phyloP scores from a whole-genome alignment of 2,888 invertebrate species.

The Epinotia bilunana region DNA sequence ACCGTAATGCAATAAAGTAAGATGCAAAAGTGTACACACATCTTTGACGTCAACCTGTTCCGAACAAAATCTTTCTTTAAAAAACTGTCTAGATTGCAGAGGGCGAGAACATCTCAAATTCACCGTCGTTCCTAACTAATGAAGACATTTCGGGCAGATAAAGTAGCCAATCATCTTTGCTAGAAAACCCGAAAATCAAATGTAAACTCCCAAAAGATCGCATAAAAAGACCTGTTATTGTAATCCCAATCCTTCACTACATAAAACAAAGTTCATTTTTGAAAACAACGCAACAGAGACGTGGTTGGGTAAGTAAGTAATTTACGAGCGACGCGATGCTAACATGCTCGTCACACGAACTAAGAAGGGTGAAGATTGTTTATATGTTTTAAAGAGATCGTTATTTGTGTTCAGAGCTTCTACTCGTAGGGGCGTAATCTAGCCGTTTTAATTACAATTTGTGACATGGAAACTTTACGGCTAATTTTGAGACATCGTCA shows the following conservation, averaged over 20 bases:
- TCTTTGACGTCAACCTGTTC: background rate
- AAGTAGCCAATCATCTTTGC: constrained; percentile 40
- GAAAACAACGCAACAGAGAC: background rate
- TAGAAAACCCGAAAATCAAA: constrained; percentile 12
- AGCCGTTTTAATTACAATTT: background rate
- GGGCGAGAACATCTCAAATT: constrained; percentile 18
- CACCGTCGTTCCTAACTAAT: constrained; percentile 20
- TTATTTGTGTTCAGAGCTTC: background rate
- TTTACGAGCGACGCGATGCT: constrained; percentile 31
- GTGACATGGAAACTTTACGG: background rate
- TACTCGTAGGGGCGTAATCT: background rate
- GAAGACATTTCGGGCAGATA: constrained; percentile 13
- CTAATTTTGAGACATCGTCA: background rate
- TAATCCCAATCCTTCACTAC: background rate
- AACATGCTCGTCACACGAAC: constrained; percentile 29
- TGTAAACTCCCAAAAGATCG: background rate
- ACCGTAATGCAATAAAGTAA: too few species aligned
- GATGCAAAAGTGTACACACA: too few species aligned
- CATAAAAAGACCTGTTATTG: background rate
- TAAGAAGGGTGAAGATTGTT: constrained; percentile 31
- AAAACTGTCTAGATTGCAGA: constrained; percentile 11
- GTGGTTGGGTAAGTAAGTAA: background rate
- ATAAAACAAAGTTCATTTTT: background rate
- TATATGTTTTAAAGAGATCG: constrained; percentile 11
- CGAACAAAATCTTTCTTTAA: constrained; percentile 3